Percentiles rank a stretch among this genome's conserved stretches.
phyloP scores from a whole-genome alignment of 2,113 vertebrate genomes.

The Acanthisitta chloris region DNA sequence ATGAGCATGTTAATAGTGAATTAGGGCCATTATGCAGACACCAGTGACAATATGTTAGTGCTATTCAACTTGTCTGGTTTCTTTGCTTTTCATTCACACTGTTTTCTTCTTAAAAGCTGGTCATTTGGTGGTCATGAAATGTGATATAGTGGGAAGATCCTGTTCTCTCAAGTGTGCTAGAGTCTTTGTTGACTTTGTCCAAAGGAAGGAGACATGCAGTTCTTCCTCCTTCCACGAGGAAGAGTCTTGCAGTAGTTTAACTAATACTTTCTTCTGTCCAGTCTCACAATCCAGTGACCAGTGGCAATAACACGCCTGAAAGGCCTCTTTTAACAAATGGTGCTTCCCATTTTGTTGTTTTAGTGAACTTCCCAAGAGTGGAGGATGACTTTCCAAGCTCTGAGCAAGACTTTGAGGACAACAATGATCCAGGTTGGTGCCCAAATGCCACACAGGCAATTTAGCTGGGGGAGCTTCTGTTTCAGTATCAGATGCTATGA shows the following conservation, averaged over 20 bases:
- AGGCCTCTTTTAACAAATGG: neutral
- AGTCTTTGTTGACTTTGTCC: neutral
- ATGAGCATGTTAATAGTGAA: slow-evolving; percentile 29
- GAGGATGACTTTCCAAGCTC: slow-evolving; percentile 62
- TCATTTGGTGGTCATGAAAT: neutral
- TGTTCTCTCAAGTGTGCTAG: neutral
- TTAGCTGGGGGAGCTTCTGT: neutral
- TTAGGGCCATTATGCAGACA: slow-evolving; percentile 29
- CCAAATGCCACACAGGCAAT: neutral
- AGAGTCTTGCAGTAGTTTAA: neutral
- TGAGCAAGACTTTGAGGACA: slow-evolving; percentile 70
- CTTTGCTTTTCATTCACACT: neutral
- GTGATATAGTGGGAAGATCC: neutral
- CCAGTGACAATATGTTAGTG: slow-evolving; percentile 16
- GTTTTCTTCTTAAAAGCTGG: slow-evolving; percentile 21
- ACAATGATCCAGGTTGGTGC: slow-evolving; percentile 67
- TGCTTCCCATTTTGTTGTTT: slow-evolving; percentile 58
- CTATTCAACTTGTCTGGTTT: neutral
- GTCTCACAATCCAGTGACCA: neutral
- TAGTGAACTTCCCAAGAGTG: slow-evolving; percentile 73
- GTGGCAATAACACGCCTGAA: neutral
- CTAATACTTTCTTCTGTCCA: neutral
- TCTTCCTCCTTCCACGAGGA: neutral
- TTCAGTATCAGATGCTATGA: neutral
- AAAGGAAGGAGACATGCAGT: neutral